Percentiles rank a stretch among this genome's conserved stretches.
phyloP scores from a whole-genome alignment of 2,113 vertebrate species.

The Phasianus colchicus region DNA sequence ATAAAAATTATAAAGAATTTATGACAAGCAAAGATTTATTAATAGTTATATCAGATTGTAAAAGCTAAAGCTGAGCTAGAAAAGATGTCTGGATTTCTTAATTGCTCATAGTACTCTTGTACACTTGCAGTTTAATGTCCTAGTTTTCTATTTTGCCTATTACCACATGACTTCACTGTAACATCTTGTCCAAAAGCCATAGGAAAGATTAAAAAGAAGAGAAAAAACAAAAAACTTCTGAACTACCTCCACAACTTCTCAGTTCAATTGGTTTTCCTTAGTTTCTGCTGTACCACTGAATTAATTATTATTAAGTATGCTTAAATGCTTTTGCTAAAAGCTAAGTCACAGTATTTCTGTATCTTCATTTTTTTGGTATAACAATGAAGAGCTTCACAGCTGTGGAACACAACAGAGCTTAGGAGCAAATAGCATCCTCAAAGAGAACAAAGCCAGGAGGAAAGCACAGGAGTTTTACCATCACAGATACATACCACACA shows the following conservation, averaged over 20 bases:
- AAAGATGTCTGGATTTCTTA: background rate
- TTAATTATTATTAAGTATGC: background rate
- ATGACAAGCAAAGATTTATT: constrained; percentile 40
- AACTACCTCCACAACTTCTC: background rate
- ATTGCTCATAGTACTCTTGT: background rate
- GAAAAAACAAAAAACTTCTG: background rate
- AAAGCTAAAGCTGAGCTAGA: background rate
- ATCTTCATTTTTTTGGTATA: background rate
- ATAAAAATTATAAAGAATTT: constrained; percentile 26
- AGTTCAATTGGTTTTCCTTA: background rate
- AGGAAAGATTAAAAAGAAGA: background rate
- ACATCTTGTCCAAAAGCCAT: background rate
- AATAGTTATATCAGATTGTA: background rate
- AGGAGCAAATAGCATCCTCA: background rate
- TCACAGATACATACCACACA: background rate
- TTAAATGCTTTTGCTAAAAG: background rate
- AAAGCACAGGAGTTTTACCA: background rate
- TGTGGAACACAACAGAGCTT: background rate
- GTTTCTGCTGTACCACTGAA: background rate
- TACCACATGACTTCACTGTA: background rate
- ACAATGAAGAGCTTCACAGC: background rate
- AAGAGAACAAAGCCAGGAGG: background rate
- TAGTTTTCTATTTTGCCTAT: background rate
- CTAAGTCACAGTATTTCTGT: background rate
- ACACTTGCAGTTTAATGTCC: background rate